Base-by-base conservation (phyloP, 2,888 invertebrate species). In the Brachypalpus laphriformis region DNA sequence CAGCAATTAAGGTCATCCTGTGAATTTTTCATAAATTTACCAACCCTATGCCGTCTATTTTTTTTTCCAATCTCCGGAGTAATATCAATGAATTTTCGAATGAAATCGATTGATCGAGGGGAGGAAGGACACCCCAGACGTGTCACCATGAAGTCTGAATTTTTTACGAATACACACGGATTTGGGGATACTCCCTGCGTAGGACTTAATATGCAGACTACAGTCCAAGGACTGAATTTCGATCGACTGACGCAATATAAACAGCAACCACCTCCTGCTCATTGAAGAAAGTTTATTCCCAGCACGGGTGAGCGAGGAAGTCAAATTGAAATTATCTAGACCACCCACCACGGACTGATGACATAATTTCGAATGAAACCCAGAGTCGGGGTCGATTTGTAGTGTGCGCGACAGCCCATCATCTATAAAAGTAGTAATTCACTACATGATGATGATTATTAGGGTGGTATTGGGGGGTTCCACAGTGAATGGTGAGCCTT, bases 351-450 rank as follows among this genome's bases (percentile, higher is more conserved):
- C 5, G 40, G 40, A 40, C 40, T 16, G 47, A 78, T 78, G 78
- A 78, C 71, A 65, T 78, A 56, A 78, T 78, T 78, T 71, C 56
- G 25, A 25, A 14, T 4, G 54, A 31, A 54, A 45, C 42, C n/a
- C n/a, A n/a, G n/a, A n/a, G n/a, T 42, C 7, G 45, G 54, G 70
- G 28, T 49, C 6, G 25, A 37, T n/a, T 37, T 37, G n/a, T 45
- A 70, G 45, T 70, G 28, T 56, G 18, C 14, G 37, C 28, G 20
- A 8, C 25, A 34, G 31, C 57, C 28, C 54, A 31, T 68, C 49
- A 28, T 45, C 57, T 59, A 77, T 47, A 54, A 63, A 61, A 71
- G 37, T 63, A 56, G 71, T 78, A 49, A 71, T 71, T 63, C 40
- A 4, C 25, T 25, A 42, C 20, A 74, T 14, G 40, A 74, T 40